A percentile compares a stretch with the other conserved stretches of the same genome.
phyloP scores from a whole-genome alignment of 37 sponge, comb jelly and placozoan species.

The Oopsacas minuta region DNA sequence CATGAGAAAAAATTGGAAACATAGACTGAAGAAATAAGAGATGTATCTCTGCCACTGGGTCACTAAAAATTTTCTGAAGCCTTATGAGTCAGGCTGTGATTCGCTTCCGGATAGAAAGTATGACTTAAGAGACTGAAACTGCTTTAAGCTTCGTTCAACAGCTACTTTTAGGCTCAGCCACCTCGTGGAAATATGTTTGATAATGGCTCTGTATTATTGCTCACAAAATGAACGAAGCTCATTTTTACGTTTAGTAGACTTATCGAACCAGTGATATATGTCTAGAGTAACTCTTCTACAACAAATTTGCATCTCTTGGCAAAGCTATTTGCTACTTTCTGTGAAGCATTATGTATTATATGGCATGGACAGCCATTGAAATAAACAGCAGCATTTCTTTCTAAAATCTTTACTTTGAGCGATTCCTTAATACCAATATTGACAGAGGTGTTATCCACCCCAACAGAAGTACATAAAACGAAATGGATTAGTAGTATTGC shows the following conservation, averaged over 20 bases:
- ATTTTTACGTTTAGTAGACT: too few species aligned
- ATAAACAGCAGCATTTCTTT: too few species aligned
- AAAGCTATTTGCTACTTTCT: too few species aligned
- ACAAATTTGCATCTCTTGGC: too few species aligned
- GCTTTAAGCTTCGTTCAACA: neutral
- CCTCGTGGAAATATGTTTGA: conserved; percentile 15
- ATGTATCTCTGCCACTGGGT: neutral
- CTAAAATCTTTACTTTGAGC: conserved; percentile 19
- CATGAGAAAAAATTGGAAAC: neutral
- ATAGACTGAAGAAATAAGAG: neutral
- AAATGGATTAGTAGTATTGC: conserved; percentile 26
- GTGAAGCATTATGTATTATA: too few species aligned
- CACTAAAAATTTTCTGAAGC: neutral
- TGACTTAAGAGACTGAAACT: conserved; percentile 7
- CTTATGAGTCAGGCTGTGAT: neutral
- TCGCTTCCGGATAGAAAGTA: conserved; percentile 11
- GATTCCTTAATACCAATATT: conserved; percentile 37
- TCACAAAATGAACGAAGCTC: too few species aligned
- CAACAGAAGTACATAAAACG: conserved; percentile 30
- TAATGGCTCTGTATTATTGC: conserved; percentile 16
- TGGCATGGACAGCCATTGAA: too few species aligned
- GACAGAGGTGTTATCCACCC: conserved; percentile 50
- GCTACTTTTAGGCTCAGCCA: neutral
- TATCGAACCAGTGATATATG: too few species aligned
- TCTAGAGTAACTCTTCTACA: too few species aligned